Evolutionary conservation across 2,797 vertebrate species (phyloP).

Genomic region (Limosa lapponica): DNA sequence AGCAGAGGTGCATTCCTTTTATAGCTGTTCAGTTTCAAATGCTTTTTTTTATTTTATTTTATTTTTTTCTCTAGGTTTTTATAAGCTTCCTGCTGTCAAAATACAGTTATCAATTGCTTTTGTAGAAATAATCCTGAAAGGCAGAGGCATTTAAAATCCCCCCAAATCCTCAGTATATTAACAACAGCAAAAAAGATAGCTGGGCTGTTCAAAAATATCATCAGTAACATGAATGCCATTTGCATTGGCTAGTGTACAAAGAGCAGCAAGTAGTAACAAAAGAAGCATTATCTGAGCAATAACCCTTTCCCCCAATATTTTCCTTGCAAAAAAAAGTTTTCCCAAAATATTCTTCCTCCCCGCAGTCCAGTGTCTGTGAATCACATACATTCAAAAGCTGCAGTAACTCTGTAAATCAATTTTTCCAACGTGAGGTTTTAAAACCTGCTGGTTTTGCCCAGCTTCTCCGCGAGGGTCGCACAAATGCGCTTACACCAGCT

Average conservation of each 20-base stretch:
- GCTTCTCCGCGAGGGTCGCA: not conserved
- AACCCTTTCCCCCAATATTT: constrained; percentile 18
- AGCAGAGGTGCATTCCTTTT: constrained; percentile 38
- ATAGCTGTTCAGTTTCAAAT: constrained; percentile 41
- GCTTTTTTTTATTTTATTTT: not conserved
- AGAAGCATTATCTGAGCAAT: constrained; percentile 20
- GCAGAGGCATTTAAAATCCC: constrained; percentile 67
- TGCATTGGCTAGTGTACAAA: constrained; percentile 63
- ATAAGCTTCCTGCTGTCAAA: constrained; percentile 59
- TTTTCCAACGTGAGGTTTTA: constrained; percentile 21
- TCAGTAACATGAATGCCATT: constrained; percentile 29
- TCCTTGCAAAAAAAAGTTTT: constrained; percentile 51
- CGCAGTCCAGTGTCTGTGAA: constrained; percentile 35
- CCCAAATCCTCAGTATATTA: constrained; percentile 60
- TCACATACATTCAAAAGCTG: constrained; percentile 59
- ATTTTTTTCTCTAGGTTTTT: constrained; percentile 10
- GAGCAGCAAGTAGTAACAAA: constrained; percentile 58
- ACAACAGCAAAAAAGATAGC: constrained; percentile 70
- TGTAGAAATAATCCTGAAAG: constrained; percentile 69
- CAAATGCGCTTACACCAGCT: not conserved
- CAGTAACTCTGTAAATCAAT: not conserved
- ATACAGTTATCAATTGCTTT: constrained; percentile 63
- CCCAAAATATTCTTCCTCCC: constrained; percentile 42
- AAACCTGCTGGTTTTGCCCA: not conserved
- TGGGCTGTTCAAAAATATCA: constrained; percentile 63